Base-by-base conservation (phyloP, 2,797 vertebrate species). In the Chelidonichthys spinosus region DNA sequence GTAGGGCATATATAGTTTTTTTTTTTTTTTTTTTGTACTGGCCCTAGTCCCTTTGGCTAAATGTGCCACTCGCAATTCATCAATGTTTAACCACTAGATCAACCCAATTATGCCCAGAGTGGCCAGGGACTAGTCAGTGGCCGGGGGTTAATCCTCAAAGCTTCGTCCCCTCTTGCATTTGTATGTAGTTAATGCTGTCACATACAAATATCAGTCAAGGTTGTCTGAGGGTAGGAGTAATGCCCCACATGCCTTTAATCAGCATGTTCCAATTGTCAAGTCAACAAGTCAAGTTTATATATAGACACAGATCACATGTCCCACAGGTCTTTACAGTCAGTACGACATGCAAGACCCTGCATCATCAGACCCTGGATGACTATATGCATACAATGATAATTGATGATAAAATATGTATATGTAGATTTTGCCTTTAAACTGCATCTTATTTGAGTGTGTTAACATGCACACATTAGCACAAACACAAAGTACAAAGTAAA, bases 141-240 rank as follows among this genome's bases (percentile, higher is more conserved):
- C 46, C 62, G 11, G 47, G 17, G 65, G 74, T 87, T 82, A 83
- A 82, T 77, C 74, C 65, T 42, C 8, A 10, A 56, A 59, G 64
- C 14, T 58, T 69, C 46, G 14, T 73, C 36, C 72, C 25, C 17
- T 81, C 81, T 81, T 71, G 42, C 40, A 72, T 85, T 90, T 91
- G 78, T 88, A 81, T 11, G 15, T 18, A 74, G 62, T 54, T 72
- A 47, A 47, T 63, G 40, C 14, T 74, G 64, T 66, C 74, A 59
- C 37, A 42, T 63, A 56, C 53, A 79, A 36, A 73, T 76, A 66
- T 60, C 54, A 74, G 47, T 69, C 60, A 85, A 85, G 74, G 78
- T 81, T 76, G 61, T 42, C 7, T 13, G 49, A 64, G 35, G 10
- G 5, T 25, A 13, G 9, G 11, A 71, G 72, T 69, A 42, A 60